A percentile compares a stretch with the other conserved stretches of the same genome.
phyloP scores from a whole-genome alignment of 2,888 invertebrate genomes.

The Metalampra italica region DNA sequence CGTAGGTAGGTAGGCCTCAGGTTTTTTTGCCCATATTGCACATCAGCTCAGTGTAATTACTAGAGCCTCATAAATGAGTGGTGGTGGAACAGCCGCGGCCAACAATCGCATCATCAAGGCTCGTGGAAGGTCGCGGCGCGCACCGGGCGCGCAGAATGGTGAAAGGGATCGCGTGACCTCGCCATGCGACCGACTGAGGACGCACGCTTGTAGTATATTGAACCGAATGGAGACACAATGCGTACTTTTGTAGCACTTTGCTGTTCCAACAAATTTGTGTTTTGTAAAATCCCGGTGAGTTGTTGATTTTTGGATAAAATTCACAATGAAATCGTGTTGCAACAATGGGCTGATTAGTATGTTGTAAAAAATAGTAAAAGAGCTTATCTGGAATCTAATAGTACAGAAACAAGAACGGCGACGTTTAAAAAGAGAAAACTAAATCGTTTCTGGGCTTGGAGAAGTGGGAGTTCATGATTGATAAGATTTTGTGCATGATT shows the following conservation, averaged over 20 bases:
- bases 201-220: constrained; percentile 13
- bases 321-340: too few relatives aligned
- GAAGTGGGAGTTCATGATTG: too few relatives aligned
- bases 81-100: not conserved
- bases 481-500: too few relatives aligned
- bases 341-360: too few relatives aligned
- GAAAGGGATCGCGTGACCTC: constrained; percentile 69
- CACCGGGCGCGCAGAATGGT: constrained; percentile 62
- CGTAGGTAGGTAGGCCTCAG: too few relatives aligned
- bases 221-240: constrained; percentile 9
- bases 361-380: too few relatives aligned
- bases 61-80: constrained; percentile 4
- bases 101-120: constrained; percentile 54
- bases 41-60: not conserved
- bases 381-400: too few relatives aligned
- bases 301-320: too few relatives aligned
- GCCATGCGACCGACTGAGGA: constrained; percentile 41
- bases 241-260: constrained; percentile 6
- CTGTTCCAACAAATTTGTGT: not conserved
- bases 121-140: constrained; percentile 53
- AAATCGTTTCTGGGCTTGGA: too few relatives aligned
- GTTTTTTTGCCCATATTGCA: not conserved
- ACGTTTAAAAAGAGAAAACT: too few relatives aligned
- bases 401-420: too few relatives aligned
- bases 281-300: not conserved